Percentiles rank a stretch among this genome's conserved stretches.
phyloP scores from a whole-genome alignment of 2,113 vertebrate genomes.

The Martes martes region DNA sequence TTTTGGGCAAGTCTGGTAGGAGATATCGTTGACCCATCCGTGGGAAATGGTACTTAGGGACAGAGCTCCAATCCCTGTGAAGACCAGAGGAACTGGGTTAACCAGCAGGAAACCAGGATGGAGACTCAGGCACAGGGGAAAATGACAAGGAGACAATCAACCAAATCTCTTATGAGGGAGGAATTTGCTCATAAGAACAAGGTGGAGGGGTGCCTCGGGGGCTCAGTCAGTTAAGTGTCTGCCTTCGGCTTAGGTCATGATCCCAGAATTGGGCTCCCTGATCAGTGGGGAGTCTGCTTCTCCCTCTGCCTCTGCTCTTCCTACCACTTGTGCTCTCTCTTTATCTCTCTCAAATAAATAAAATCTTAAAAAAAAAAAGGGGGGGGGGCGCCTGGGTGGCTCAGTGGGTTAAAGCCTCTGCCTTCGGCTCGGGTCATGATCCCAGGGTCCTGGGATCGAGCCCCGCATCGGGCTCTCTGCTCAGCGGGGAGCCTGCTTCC shows the following conservation, averaged over 20 bases:
- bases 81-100: background rate
- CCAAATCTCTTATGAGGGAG: background rate
- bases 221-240: background rate
- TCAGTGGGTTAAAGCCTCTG: too few relatives aligned
- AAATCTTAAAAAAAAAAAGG: background rate
- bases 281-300: background rate
- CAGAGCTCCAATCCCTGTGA: background rate
- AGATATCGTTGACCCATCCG: background rate
- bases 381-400: too few relatives aligned
- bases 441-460: too few relatives aligned
- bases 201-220: background rate
- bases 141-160: background rate
- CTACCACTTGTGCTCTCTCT: background rate
- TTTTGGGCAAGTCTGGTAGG: background rate
- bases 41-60: background rate
- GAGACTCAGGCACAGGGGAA: background rate
- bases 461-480: too few relatives aligned
- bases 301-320: background rate
- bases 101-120: background rate
- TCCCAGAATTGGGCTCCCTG: background rate
- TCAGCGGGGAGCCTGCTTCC: too few relatives aligned
- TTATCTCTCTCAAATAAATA: background rate
- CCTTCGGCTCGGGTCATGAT: too few relatives aligned
- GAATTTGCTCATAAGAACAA: conserved; percentile 18
- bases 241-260: background rate